These are phyloP conservation scores for Meandrusa payeni DNA, from an alignment of 2,888 invertebrate genomes.

Conservation along the genomic window DNA sequence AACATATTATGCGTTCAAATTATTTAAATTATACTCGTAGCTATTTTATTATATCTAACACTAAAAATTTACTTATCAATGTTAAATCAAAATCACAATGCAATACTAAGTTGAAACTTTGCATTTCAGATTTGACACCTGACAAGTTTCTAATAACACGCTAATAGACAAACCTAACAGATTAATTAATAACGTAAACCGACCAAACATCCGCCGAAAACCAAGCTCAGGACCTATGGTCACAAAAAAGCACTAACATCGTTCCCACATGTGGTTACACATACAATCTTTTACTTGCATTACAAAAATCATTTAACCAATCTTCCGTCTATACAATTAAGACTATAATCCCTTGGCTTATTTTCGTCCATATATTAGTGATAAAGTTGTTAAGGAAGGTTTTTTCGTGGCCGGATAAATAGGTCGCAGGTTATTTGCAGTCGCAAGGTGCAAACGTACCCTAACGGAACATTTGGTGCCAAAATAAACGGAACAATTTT, in stretches of 20 bases:
- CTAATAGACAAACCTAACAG: conserved; percentile 59
- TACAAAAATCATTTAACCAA: conserved; percentile 1
- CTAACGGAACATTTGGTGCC: conserved; percentile 67
- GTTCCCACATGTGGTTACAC: conserved; percentile 61
- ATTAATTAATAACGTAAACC: conserved; percentile 65
- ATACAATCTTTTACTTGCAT: conserved; percentile 29
- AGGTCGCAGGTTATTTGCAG: conserved; percentile 78
- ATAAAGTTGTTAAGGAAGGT: conserved; percentile 37
- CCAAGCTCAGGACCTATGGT: conserved; percentile 51
- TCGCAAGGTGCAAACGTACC: conserved; percentile 69
- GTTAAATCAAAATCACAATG: conserved; percentile 8
- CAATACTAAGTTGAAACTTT: conserved; percentile 19
- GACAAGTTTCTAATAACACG: conserved; percentile 36
- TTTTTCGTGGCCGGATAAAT: conserved; percentile 65
- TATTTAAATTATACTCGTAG: no score
- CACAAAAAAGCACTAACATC: conserved; percentile 64
- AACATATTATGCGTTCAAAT: no score
- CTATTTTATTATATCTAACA: no score
- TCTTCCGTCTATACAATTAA: conserved; percentile 21
- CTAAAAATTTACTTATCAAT: background rate
- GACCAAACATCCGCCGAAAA: conserved; percentile 69
- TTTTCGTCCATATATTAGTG: conserved; percentile 20
- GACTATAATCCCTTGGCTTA: conserved; percentile 19
- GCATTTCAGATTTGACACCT: conserved; percentile 30
- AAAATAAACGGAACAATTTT: conserved; percentile 66